Percentiles rank a stretch among this genome's conserved stretches.
phyloP scores from a whole-genome alignment of 2,797 vertebrate species.

The Anguilla anguilla region DNA sequence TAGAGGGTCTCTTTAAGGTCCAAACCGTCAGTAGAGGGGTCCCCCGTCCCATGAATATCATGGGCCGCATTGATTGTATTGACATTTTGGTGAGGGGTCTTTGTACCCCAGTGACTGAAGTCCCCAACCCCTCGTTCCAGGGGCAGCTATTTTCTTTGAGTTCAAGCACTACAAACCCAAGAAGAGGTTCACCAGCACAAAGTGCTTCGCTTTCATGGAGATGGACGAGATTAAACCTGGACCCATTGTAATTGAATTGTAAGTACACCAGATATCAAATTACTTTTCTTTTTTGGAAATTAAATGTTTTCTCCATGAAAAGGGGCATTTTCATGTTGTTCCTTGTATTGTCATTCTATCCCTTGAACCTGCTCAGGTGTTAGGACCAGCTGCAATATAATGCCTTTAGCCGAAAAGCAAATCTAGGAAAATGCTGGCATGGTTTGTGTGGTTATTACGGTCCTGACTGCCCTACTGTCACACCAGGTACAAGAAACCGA shows the following conservation, averaged over 20 bases:
- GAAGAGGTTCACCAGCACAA: constrained; percentile 97
- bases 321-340: not conserved
- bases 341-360: not conserved
- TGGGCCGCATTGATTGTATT: not conserved
- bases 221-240: constrained; percentile 98
- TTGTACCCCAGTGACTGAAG: not conserved
- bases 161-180: constrained; percentile 99
- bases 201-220: constrained; percentile 99
- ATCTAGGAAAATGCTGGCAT: not conserved
- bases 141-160: constrained; percentile 99
- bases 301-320: not conserved
- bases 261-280: constrained; percentile 63
- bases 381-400: not conserved
- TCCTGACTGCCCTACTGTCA: constrained; percentile 42
- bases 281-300: too few relatives aligned
- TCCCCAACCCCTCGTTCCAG: constrained; percentile 59
- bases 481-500: constrained; percentile 96
- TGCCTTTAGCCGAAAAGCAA: not conserved
- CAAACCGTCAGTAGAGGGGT: not conserved
- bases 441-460: not conserved
- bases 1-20: not conserved
- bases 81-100: not conserved
- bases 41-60: not conserved
- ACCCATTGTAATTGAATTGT: constrained; percentile 95
- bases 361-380: not conserved